Evolutionary conservation across 1,140 invertebrate species (phyloP).

Genomic region (Neodiprion fabricii): DNA sequence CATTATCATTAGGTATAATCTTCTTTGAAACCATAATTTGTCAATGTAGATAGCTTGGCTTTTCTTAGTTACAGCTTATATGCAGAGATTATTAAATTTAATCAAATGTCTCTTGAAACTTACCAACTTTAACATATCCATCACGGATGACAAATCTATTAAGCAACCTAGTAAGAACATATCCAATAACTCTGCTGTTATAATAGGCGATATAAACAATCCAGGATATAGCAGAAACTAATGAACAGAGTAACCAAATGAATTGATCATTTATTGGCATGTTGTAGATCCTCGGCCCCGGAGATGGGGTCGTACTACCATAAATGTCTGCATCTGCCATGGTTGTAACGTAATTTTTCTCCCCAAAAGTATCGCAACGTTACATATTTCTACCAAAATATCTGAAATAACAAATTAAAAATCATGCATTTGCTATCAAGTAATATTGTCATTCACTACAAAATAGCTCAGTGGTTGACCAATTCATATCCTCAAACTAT

Average conservation of each 20-base stretch:
- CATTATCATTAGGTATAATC: background rate
- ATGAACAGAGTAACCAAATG: conserved; percentile 79
- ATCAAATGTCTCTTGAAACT: conserved; percentile 44
- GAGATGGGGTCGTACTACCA: conserved; percentile 46
- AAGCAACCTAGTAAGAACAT: conserved; percentile 86
- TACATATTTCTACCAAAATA: background rate
- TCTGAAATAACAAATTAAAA: background rate
- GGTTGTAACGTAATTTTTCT: conserved; percentile 6
- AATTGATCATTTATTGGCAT: conserved; percentile 86
- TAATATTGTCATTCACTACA: too few relatives aligned
- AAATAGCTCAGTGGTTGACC: too few relatives aligned
- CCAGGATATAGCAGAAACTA: conserved; percentile 84
- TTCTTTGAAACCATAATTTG: conserved; percentile 9
- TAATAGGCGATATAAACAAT: conserved; percentile 95
- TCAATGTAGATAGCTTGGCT: background rate
- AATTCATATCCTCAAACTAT: too few relatives aligned
- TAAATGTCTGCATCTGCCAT: conserved; percentile 46
- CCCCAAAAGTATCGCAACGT: background rate
- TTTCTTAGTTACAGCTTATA: background rate
- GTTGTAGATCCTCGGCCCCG: conserved; percentile 66
- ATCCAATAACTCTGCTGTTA: conserved; percentile 90
- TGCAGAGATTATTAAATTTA: conserved; percentile 12
- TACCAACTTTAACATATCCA: conserved; percentile 91
- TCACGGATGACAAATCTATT: conserved; percentile 87
- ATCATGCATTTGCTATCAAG: too few relatives aligned